These are phyloP conservation scores for Liodrosophila aerea DNA, from an alignment of 2,888 invertebrate genomes.

Conservation along the genomic window DNA sequence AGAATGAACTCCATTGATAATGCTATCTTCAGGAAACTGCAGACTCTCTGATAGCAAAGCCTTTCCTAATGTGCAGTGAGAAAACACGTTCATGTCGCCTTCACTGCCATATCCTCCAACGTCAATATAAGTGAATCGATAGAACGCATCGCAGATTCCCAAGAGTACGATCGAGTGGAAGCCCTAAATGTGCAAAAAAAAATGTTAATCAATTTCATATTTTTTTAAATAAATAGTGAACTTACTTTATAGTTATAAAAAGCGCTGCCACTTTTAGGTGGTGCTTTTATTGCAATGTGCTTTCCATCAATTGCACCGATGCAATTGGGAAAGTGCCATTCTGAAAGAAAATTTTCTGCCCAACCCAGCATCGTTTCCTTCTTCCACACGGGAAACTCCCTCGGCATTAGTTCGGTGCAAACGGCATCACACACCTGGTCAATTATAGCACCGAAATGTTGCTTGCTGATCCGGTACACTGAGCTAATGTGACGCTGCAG, in stretches of 20 bases:
- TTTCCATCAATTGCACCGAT: not conserved
- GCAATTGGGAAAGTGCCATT: not conserved
- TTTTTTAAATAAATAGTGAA: not conserved
- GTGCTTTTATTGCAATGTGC: not conserved
- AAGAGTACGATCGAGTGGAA: not conserved
- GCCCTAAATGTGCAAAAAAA: not conserved
- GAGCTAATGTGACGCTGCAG: not conserved
- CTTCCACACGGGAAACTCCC: not conserved
- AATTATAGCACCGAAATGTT: not conserved
- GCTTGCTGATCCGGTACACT: not conserved
- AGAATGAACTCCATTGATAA: not conserved
- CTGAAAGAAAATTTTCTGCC: not conserved
- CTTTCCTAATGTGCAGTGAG: not conserved
- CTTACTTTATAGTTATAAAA: not conserved
- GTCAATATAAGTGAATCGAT: constrained; percentile 2
- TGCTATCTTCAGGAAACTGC: not conserved
- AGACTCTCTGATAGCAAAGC: not conserved
- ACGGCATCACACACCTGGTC: not conserved
- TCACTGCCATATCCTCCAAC: not conserved
- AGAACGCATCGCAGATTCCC: not conserved
- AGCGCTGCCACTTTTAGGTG: not conserved
- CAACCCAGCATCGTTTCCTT: not conserved
- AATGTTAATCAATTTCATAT: not conserved
- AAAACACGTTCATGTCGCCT: not conserved
- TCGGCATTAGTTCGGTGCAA: not conserved